Percentiles rank a stretch among this genome's conserved stretches.
phyloP scores from a whole-genome alignment of 1,140 invertebrate genomes.

The Ericerus pela region DNA sequence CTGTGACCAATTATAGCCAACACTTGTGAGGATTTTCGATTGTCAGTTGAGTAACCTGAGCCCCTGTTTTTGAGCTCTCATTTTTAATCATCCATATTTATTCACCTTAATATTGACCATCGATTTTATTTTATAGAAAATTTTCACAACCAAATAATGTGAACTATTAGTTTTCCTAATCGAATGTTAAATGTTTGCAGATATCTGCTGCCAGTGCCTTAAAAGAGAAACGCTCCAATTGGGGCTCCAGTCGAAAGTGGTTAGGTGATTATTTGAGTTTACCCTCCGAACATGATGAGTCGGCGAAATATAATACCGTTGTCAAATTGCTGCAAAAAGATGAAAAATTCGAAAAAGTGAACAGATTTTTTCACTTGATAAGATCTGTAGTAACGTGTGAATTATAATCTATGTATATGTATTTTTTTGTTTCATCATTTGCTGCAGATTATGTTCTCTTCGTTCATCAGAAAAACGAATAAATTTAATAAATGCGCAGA shows the following conservation, averaged over 20 bases:
- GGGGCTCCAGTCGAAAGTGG: constrained; percentile 76
- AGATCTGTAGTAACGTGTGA: not conserved
- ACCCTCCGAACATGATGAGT: constrained; percentile 59
- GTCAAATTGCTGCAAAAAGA: constrained; percentile 52
- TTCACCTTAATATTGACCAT: no score
- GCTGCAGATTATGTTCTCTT: constrained; percentile 39
- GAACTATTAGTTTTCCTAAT: no score
- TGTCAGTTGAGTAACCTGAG: no score
- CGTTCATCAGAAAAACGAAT: constrained; percentile 42
- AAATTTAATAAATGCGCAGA: constrained; percentile 77
- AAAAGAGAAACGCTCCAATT: constrained; percentile 53
- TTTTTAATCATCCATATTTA: no score
- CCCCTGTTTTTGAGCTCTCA: no score
- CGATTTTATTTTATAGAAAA: no score
- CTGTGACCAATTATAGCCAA: no score
- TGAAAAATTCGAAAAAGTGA: constrained; percentile 50
- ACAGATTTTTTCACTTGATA: constrained; percentile 24
- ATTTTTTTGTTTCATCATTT: not conserved
- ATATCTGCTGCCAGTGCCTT: constrained; percentile 66
- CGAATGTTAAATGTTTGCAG: no score
- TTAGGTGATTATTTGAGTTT: constrained; percentile 77
- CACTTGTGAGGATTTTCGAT: no score
- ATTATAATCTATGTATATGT: no score
- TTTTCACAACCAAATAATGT: no score
- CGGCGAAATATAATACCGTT: constrained; percentile 49